phyloP scores from a whole-genome alignment of 2,113 vertebrate genomes.

The Mesoclemmys tuberculata region DNA sequence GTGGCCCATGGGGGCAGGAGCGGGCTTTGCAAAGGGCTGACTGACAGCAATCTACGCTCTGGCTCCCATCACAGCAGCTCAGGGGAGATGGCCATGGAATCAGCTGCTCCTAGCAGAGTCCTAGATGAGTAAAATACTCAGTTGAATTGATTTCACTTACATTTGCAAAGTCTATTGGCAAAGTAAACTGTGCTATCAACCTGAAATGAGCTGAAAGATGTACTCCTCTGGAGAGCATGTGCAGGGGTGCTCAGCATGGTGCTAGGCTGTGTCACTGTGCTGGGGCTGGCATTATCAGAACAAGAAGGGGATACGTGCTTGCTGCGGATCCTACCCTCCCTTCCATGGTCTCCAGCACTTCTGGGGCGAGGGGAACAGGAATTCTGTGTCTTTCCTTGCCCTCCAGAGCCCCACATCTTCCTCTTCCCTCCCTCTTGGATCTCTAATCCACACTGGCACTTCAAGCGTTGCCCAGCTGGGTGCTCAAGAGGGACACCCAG shows the following conservation, averaged over 20 bases:
- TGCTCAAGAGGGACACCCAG: background rate
- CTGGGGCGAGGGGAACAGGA: background rate
- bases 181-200: background rate
- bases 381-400: background rate
- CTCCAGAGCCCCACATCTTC: background rate
- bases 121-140: background rate
- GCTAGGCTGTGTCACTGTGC: background rate
- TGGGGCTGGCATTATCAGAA: background rate
- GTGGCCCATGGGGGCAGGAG: background rate
- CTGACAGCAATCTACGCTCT: background rate
- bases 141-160: background rate
- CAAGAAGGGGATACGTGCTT: background rate
- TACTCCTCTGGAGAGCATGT: rapidly evolving
- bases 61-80: background rate
- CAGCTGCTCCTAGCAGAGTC: background rate
- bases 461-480: background rate
- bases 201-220: background rate
- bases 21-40: background rate
- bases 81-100: background rate
- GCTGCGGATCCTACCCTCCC: background rate
- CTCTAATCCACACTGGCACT: background rate
- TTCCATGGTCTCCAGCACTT: background rate
- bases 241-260: background rate
- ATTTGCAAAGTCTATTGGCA: background rate
- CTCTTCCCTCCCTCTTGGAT: background rate